phyloP scores from a whole-genome alignment of 2,797 vertebrate species.

The Chloroceryle inda region DNA sequence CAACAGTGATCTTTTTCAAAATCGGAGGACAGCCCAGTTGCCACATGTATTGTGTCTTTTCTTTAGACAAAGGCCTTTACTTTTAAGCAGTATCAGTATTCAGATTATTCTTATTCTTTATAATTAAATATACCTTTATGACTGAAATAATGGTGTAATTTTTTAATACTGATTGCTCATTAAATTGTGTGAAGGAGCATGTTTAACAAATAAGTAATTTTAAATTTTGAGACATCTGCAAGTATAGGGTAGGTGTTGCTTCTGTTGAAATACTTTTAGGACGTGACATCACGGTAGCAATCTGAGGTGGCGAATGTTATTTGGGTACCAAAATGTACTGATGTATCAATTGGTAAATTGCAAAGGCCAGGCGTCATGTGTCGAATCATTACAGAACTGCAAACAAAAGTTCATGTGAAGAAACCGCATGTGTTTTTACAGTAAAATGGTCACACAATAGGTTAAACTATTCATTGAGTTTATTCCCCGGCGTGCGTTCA shows the following conservation, averaged over 20 bases:
- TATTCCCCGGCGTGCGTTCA: conserved; percentile 3
- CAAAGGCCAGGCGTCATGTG: not conserved
- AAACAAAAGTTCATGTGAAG: not conserved
- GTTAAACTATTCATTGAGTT: conserved; percentile 19
- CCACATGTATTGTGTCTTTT: not conserved
- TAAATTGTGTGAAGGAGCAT: not conserved
- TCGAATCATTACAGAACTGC: not conserved
- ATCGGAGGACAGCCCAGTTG: not conserved
- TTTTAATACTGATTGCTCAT: not conserved
- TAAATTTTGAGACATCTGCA: not conserved
- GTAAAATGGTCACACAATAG: not conserved
- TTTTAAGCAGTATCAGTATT: not conserved
- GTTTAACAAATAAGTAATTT: not conserved
- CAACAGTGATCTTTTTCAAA: not conserved
- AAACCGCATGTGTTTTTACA: not conserved
- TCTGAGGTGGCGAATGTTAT: not conserved
- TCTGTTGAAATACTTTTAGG: not conserved
- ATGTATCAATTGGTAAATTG: not conserved
- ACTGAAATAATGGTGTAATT: not conserved
- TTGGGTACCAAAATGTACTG: not conserved
- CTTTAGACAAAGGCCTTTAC: not conserved
- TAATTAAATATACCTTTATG: not conserved
- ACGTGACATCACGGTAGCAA: not conserved
- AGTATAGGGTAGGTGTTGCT: not conserved
- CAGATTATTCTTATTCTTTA: not conserved